Conservation (phyloP, 2,113 vertebrate species). For the Chionis minor region DNA sequence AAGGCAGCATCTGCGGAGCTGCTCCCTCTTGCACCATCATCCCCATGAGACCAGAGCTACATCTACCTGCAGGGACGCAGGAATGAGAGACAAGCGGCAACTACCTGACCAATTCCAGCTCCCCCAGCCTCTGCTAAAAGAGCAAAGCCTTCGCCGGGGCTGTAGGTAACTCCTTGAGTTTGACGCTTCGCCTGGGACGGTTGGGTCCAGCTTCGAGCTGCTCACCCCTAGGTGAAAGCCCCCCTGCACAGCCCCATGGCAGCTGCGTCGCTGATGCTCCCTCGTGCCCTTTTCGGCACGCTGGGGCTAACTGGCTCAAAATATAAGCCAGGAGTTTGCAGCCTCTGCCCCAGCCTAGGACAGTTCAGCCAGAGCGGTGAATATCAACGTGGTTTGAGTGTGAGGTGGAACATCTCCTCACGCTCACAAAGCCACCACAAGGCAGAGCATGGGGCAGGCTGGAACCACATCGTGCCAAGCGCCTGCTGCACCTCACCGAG, state of each 20-base stretch:
- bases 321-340: not conserved
- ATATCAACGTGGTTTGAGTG: not conserved
- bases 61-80: not conserved
- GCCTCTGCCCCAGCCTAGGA: not conserved
- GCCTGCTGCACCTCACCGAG: not conserved
- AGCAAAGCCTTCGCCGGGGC: not conserved
- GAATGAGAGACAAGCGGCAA: not conserved
- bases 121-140: not conserved
- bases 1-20: rapidly evolving
- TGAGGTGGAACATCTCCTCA: not conserved
- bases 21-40: not conserved
- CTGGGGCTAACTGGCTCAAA: not conserved
- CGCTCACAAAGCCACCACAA: not conserved
- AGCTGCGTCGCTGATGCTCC: not conserved
- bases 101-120: not conserved
- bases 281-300: rapidly evolving
- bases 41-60: not conserved
- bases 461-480: rapidly evolving
- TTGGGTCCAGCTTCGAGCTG: not conserved
- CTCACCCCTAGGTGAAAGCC: not conserved
- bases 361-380: not conserved
- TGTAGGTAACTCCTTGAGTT: not conserved
- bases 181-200: not conserved
- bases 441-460: rapidly evolving
- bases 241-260: not conserved